phyloP scores from a whole-genome alignment of 2,888 invertebrate genomes.

The Seladonia tumulorum region DNA sequence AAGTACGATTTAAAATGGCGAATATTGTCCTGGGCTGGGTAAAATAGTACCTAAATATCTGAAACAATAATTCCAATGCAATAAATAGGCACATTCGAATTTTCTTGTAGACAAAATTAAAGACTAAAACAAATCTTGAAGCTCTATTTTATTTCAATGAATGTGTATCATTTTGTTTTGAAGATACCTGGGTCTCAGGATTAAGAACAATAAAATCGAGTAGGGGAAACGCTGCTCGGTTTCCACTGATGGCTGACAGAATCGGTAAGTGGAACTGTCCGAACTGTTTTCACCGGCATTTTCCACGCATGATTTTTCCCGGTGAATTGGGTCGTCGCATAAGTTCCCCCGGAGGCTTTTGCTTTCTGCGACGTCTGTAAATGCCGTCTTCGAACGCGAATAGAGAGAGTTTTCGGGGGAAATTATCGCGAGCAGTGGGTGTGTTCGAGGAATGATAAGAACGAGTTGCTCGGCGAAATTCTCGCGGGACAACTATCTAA shows the following conservation, averaged over 20 bases:
- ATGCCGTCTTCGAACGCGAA: background rate
- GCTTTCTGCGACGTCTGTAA: conserved; percentile 4
- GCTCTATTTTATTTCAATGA: too few relatives aligned
- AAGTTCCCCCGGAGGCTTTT: background rate
- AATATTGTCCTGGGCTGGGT: too few relatives aligned
- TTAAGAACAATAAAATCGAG: background rate
- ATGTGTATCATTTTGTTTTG: too few relatives aligned
- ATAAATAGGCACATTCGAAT: too few relatives aligned
- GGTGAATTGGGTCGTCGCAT: background rate
- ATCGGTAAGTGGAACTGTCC: background rate
- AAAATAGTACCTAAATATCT: too few relatives aligned
- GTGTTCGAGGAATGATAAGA: background rate
- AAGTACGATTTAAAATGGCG: too few relatives aligned
- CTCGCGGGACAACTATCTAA: background rate
- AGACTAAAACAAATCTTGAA: too few relatives aligned
- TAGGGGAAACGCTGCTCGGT: background rate
- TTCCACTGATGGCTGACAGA: background rate
- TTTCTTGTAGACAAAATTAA: too few relatives aligned
- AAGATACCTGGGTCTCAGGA: too few relatives aligned
- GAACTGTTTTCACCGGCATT: conserved; percentile 21
- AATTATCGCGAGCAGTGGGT: background rate
- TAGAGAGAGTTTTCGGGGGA: conserved; percentile 24
- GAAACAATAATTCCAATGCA: too few relatives aligned
- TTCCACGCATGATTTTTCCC: conserved; percentile 2
- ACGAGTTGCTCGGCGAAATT: background rate